Evolutionary conservation across 2,888 invertebrate genomes (phyloP).

Genomic region (Spilarctia lutea): DNA sequence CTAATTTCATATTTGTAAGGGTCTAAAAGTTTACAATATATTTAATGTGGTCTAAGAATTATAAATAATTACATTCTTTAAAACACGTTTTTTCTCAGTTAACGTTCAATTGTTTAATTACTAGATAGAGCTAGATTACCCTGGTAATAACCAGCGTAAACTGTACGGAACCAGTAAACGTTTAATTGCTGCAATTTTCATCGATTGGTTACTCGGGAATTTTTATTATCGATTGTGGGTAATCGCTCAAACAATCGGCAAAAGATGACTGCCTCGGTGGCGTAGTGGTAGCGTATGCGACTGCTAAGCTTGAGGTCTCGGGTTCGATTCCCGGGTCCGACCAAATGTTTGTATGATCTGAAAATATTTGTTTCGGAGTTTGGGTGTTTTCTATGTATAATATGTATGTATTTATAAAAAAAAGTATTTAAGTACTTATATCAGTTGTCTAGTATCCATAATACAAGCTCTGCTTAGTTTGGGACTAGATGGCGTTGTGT

Average conservation of each 20-base stretch:
- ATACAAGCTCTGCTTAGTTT: too few relatives aligned
- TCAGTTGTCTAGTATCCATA: too few relatives aligned
- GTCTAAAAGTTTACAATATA: background rate
- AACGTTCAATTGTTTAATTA: conserved; percentile 48
- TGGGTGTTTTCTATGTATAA: too few relatives aligned
- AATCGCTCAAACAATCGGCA: background rate
- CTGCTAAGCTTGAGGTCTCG: too few relatives aligned
- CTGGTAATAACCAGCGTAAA: conserved; percentile 39
- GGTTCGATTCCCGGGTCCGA: too few relatives aligned
- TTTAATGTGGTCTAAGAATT: background rate
- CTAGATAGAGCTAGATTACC: conserved; percentile 46
- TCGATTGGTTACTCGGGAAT: conserved; percentile 34
- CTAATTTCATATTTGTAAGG: background rate
- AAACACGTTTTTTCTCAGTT: conserved; percentile 30
- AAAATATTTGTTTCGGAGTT: too few relatives aligned
- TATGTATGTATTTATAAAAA: too few relatives aligned
- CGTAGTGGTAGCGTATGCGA: too few relatives aligned
- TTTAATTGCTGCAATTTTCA: conserved; percentile 53
- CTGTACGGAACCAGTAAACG: conserved; percentile 42
- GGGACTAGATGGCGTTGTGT: too few relatives aligned
- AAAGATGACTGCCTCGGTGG: too few relatives aligned
- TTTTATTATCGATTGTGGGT: conserved; percentile 16
- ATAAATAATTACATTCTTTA: background rate
- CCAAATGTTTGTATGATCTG: too few relatives aligned
- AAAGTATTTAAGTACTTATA: too few relatives aligned